Evolutionary conservation across 2,113 vertebrate species (phyloP).

Genomic region (Rousettus leschenaultii): DNA sequence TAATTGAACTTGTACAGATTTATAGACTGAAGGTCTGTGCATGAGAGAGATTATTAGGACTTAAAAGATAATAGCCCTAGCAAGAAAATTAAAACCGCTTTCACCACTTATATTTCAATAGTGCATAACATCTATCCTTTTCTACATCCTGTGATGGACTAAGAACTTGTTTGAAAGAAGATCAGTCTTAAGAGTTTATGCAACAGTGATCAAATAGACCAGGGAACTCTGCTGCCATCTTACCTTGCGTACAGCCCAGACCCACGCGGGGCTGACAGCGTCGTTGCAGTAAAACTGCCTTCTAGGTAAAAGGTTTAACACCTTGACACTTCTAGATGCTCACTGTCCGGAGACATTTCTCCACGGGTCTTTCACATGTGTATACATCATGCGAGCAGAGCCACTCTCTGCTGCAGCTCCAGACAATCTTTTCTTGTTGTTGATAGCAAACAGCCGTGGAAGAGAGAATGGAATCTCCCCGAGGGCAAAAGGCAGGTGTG

Average conservation of each 20-base stretch:
- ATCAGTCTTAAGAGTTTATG: not conserved
- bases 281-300: not conserved
- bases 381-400: not conserved
- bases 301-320: not conserved
- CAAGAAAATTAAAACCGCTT: conserved; percentile 65
- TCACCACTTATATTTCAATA: conserved; percentile 47
- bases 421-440: not conserved
- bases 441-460: not conserved
- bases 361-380: not conserved
- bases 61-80: conserved; percentile 70
- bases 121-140: conserved; percentile 13
- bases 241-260: not conserved
- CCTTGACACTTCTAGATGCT: not conserved
- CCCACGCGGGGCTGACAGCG: not conserved
- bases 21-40: conserved; percentile 20
- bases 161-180: conserved; percentile 2
- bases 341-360: not conserved
- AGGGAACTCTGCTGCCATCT: not conserved
- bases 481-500: not conserved
- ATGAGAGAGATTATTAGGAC: conserved; percentile 64
- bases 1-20: conserved; percentile 55
- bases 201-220: not conserved
- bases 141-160: not conserved
- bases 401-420: not conserved
- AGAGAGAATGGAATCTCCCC: not conserved